Evolutionary conservation across 2,888 invertebrate species (phyloP), one percentile per base, ranked within the genome.

Genomic region (Drosophila prolongata): DNA sequence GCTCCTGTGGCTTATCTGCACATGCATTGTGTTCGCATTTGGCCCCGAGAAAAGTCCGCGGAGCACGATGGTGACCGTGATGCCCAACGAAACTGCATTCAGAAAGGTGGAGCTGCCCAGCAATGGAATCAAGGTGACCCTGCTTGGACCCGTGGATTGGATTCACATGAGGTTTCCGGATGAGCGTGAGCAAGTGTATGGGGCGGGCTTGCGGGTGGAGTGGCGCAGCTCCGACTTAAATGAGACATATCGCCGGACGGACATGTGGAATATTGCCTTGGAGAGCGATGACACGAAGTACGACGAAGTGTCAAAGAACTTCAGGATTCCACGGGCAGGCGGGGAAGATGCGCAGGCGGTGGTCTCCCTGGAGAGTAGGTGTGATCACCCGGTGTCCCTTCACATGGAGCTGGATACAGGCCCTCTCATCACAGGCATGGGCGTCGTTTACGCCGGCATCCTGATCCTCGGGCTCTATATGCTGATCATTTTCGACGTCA

Each of bases 401-500:
- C 6, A 55, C 5, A 8, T 52, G 14, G 13, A 11, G 3, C 3
- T 73, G 5, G 13, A 52, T 2, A 9, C 94, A 27, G 93, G 94
- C 30, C 95, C 96, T 0, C 93, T 96, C 30, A 93, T 95, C 55
- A 93, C 93, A 14, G 93, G 94, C 37, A 93, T 94, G 71, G 96
- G 97, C 0, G 94, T 97, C 14, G 92, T 95, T 11, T 96, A 95
- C 81, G 96, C 96, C 0, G 94, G 95, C 0, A 77, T 95, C 0
- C 93, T 98, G 1, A 93, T 98, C 1, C 70, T 95, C 0, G 94
- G 95, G 0, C 93, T 98, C 13, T 98, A 98, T 83, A 84, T 96
- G 13, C 93, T 98, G 47, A 97, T 98, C 55, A 95, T 97, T 73
- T 97, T 90, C 89, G 92, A 96, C 94, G 90, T 96, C 19, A 94